Conservation (phyloP, 2,113 vertebrate genomes). For the Salminus brasiliensis region DNA sequence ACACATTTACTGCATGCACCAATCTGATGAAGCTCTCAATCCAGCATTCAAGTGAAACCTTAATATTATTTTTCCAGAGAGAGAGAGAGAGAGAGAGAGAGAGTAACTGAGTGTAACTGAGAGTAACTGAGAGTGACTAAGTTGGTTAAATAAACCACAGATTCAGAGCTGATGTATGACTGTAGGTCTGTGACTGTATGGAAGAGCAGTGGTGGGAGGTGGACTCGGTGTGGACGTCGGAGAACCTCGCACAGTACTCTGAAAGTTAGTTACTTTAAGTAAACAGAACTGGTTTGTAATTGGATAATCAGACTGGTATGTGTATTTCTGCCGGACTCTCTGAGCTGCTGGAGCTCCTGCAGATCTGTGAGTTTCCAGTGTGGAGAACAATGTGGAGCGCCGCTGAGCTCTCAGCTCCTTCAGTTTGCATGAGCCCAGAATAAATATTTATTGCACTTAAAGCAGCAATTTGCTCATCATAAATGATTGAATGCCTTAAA, state of each 20-base stretch:
- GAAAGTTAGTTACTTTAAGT: not conserved
- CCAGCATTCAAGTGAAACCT: too few relatives aligned
- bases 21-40: too few relatives aligned
- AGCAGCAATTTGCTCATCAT: conserved; percentile 75
- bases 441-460: conserved; percentile 81
- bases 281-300: not conserved
- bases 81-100: too few relatives aligned
- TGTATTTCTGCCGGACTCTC: not conserved
- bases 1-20: too few relatives aligned
- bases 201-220: too few relatives aligned
- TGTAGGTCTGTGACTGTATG: too few relatives aligned
- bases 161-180: too few relatives aligned
- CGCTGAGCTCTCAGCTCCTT: conserved; percentile 53
- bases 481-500: conserved; percentile 71
- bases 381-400: conserved; percentile 23
- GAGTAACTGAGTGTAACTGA: too few relatives aligned
- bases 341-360: not conserved
- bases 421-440: conserved; percentile 70
- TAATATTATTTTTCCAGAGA: too few relatives aligned
- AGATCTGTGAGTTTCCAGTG: not conserved
- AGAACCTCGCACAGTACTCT: not conserved
- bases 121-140: too few relatives aligned
- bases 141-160: too few relatives aligned
- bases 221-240: too few relatives aligned
- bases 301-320: not conserved